A percentile compares a stretch with the other conserved stretches of the same genome.
phyloP scores from a whole-genome alignment of 2,797 vertebrate species.

The Coendou prehensilis region DNA sequence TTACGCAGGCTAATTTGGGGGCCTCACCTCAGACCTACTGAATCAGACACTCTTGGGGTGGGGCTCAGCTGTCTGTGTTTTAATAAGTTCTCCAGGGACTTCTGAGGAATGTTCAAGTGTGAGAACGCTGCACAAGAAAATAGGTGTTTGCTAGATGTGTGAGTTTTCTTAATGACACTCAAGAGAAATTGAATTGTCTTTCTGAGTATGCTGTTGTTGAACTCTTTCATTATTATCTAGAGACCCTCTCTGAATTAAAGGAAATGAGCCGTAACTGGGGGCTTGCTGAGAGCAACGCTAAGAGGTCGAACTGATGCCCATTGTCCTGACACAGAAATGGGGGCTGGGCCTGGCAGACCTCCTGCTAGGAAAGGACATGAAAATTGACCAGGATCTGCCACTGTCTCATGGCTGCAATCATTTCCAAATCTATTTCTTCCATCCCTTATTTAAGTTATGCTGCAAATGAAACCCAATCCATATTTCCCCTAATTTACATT shows the following conservation, averaged over 20 bases:
- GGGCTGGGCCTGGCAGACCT: neutral
- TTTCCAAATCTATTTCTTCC: conserved; percentile 74
- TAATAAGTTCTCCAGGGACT: conserved; percentile 69
- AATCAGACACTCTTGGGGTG: conserved; percentile 47
- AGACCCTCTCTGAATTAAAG: conserved; percentile 58
- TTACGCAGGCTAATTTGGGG: conserved; percentile 43
- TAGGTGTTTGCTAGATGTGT: conserved; percentile 64
- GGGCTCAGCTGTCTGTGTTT: conserved; percentile 64
- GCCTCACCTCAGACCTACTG: neutral
- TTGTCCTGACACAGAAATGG: conserved; percentile 63
- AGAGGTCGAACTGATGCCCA: conserved; percentile 56
- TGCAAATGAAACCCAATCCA: conserved; percentile 76
- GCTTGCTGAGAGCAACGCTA: conserved; percentile 51
- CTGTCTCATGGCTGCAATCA: conserved; percentile 55
- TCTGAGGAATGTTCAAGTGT: conserved; percentile 57
- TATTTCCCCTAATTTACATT: conserved; percentile 81
- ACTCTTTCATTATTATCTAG: conserved; percentile 65
- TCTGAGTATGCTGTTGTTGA: conserved; percentile 60
- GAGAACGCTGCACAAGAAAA: conserved; percentile 69
- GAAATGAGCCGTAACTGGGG: conserved; percentile 41
- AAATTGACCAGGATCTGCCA: conserved; percentile 64
- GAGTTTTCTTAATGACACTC: conserved; percentile 67
- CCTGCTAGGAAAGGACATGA: conserved; percentile 57
- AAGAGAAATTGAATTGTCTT: conserved; percentile 62
- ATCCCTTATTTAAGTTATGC: conserved; percentile 70